Conservation (phyloP, 2,888 invertebrate species). For the Formica aserva region DNA sequence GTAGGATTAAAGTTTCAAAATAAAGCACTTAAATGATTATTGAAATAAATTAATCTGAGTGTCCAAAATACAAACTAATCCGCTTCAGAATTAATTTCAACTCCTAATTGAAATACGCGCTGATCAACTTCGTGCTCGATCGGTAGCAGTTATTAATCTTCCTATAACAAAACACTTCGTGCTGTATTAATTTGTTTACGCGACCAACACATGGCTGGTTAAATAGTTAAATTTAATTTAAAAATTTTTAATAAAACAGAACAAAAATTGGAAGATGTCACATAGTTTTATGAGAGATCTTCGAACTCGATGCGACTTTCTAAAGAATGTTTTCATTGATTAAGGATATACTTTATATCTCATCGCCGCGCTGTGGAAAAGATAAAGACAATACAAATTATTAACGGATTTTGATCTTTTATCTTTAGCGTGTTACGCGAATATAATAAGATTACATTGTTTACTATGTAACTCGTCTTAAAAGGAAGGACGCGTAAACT, state of each 20-base stretch:
- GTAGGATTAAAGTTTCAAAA: slow-evolving; percentile 28
- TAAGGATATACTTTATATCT: slow-evolving; percentile 1
- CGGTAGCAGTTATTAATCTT: slow-evolving; percentile 32
- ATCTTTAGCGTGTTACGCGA: background rate
- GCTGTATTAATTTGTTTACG: slow-evolving; percentile 2
- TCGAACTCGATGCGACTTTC: background rate
- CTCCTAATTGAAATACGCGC: slow-evolving; percentile 41
- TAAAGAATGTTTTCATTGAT: slow-evolving; percentile 36
- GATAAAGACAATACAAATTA: slow-evolving; percentile 29
- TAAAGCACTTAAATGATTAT: slow-evolving; percentile 31
- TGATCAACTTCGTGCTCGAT: slow-evolving; percentile 13
- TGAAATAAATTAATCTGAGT: slow-evolving; percentile 44
- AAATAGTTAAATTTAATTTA: slow-evolving; percentile 20
- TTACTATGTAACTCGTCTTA: slow-evolving; percentile 8
- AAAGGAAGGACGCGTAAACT: background rate
- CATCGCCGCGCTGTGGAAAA: background rate
- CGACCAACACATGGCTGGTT: background rate
- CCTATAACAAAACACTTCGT: background rate
- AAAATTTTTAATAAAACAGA: slow-evolving; percentile 6
- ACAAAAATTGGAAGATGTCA: background rate
- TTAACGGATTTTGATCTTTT: background rate
- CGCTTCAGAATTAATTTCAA: slow-evolving; percentile 43
- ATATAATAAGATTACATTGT: slow-evolving; percentile 25
- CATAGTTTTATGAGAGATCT: slow-evolving; percentile 10
- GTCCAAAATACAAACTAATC: slow-evolving; percentile 47